Base-by-base conservation (phyloP, 2,797 vertebrate genomes). In the Danio choprae region DNA sequence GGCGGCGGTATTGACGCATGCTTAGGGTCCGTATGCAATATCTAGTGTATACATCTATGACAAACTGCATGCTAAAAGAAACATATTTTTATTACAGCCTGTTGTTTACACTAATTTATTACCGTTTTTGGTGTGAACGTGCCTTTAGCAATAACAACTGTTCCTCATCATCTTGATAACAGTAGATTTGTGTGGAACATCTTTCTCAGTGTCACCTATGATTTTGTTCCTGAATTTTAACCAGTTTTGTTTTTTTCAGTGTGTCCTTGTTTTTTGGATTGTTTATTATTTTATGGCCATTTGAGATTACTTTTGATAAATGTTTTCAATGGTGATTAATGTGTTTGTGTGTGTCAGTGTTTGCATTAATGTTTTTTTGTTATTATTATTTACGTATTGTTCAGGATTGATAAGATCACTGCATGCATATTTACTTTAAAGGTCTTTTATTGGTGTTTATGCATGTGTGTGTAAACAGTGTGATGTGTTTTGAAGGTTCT, bases 401-500 rank as follows among this genome's bases (percentile, higher is more conserved):
- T 58, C 9, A n/a, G 15, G n/a, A 36, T 29, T 38, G 3, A 36
- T 77, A 36, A 59, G n/a, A 59, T 78, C 29, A 60, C 9, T 36
- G 76, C 76, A 78, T 69, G 55, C n/a, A 1, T 0, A 4, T 22
- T 75, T 46, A 43, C 71, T 18, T 64, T 56, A 16, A n/a, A 20
- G 15, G 7, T 77, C 36, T 40, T 43, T 7, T 78, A 10, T 29
- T 16, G 10, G 51, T 87, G 41, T 67, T 40, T 72, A 13, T 81
- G 8, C 20, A 36, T 40, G 6, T 55, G 67, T 55, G 73, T 82
- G 71, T 80, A 48, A 43, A n/a, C 20, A 72, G 58, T 81, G 16
- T 40, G 9, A 20, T 77, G 41, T 85, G 74, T 81, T 41, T 83
- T 87, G 56, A 81, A 97, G 96, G 96, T 80, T 88, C 96, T 0